Evolutionary conservation across 2,888 invertebrate species (phyloP).

Genomic region (Chloroclystis v-ata): DNA sequence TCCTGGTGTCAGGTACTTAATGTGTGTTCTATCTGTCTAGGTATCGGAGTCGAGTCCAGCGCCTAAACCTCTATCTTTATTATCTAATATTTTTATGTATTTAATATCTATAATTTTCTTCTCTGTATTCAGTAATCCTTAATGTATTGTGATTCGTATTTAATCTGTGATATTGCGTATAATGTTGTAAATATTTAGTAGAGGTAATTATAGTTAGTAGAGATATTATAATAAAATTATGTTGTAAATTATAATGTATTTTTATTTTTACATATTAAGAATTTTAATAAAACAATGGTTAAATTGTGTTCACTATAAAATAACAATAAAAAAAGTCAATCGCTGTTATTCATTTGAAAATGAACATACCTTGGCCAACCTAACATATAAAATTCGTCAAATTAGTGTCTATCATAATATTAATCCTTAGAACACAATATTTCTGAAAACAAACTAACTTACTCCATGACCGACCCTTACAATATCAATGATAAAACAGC

Average conservation of each 20-base stretch:
- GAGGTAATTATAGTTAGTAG: conserved; percentile 13
- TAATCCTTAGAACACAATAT: no score
- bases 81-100: conserved; percentile 36
- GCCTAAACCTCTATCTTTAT: conserved; percentile 20
- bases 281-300: no score
- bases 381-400: no score
- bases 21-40: conserved; percentile 37
- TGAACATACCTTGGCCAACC: no score
- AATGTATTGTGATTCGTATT: conserved; percentile 30
- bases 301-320: no score
- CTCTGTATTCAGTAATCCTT: conserved; percentile 31
- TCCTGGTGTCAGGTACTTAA: conserved; percentile 18
- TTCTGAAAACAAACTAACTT: no score
- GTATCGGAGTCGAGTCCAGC: conserved; percentile 34
- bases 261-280: no score
- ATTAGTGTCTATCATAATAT: no score
- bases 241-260: not conserved
- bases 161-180: conserved; percentile 36
- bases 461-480: no score
- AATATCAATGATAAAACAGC: no score
- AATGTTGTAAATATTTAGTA: conserved; percentile 25
- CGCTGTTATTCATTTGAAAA: no score
- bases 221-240: conserved; percentile 16
- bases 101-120: conserved; percentile 41
- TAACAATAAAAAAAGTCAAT: no score